Evolutionary conservation across 2,113 vertebrate genomes (phyloP).

Genomic region (Ophthalmotilapia sp.): DNA sequence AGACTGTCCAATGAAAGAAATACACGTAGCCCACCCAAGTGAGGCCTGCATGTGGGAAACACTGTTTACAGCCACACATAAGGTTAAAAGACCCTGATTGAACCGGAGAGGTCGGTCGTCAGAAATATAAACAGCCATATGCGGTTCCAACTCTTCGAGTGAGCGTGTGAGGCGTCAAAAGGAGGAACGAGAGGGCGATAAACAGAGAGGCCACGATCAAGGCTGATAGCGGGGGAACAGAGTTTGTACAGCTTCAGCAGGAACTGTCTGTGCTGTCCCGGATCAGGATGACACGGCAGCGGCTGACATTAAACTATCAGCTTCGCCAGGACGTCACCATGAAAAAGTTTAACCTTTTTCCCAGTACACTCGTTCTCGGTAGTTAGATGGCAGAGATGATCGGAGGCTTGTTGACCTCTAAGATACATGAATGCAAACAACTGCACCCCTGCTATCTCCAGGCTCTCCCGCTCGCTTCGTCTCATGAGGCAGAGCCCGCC

Average conservation of each 20-base stretch:
- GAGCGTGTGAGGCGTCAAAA: neutral
- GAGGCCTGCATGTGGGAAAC: neutral
- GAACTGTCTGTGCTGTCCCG: constrained; percentile 58
- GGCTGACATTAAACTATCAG: constrained; percentile 43
- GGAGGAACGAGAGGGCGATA: neutral
- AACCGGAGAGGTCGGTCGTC: neutral
- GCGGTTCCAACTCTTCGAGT: neutral
- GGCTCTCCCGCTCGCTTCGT: neutral
- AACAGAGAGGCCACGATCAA: neutral
- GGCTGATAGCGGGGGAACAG: neutral
- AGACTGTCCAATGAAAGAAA: neutral
- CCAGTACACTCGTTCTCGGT: neutral
- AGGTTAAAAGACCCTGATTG: neutral
- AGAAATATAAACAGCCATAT: neutral
- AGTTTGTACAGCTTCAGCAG: constrained; percentile 52
- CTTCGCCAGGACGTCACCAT: neutral
- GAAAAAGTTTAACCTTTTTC: constrained; percentile 7
- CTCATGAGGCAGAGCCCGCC: neutral
- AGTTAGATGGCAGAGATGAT: neutral
- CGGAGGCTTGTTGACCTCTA: constrained; percentile 2
- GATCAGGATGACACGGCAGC: constrained; percentile 29
- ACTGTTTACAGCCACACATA: neutral
- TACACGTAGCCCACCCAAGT: neutral
- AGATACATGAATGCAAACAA: constrained; percentile 20
- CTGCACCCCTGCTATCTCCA: constrained; percentile 1